Base-by-base conservation (phyloP, 1,140 invertebrate genomes). In the Monomorium pharaonis region DNA sequence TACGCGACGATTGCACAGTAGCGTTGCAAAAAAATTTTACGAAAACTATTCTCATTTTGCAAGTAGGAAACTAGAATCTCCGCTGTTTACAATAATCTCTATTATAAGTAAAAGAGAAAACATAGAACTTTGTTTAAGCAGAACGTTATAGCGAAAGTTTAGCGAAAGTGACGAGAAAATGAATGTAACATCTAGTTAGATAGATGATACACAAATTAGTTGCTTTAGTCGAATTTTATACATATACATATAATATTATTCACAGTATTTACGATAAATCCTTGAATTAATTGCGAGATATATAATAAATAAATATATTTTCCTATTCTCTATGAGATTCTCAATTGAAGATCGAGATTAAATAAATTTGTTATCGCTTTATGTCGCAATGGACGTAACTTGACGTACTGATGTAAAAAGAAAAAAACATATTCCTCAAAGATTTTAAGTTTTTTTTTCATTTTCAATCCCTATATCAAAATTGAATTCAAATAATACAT, bases 221-320 rank as follows among this genome's bases (percentile, higher is more conserved):
- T 67, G 16, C 9, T 21, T 83, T 83, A 83, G 67, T 44, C 14
- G 24, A 72, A 83, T 83, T 83, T 83, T 83, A 58, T 83, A 83
- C 51, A 56, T 58, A 30, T 54, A 56, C 44, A n/a, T n/a, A n/a
- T 72, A 30, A 72, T 21, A 77, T 76, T 76, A 72, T 44, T 62
- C 24, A 14, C 33, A 42, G 16, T 80, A 74, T 84, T 58, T 58
- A 47, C 84, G 27, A 51, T 74, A 77, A 27, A 76, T 65, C 1
- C 10, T 42, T 65, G 33, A 65, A 42, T 5, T 16, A 56, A 87
- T 78, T 37, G 56, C 14, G n/a, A n/a, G n/a, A 56, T 69, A 30
- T 42, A n/a, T 76, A 78, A 72, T 10, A 78, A 80, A 65, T 37
- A 63, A 85, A 80, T 44, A 74, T 85, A 88, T 69, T 80, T 89